These are phyloP conservation scores for Eupeodes corollae DNA, from an alignment of 1,140 invertebrate species.

Conservation along the genomic window DNA sequence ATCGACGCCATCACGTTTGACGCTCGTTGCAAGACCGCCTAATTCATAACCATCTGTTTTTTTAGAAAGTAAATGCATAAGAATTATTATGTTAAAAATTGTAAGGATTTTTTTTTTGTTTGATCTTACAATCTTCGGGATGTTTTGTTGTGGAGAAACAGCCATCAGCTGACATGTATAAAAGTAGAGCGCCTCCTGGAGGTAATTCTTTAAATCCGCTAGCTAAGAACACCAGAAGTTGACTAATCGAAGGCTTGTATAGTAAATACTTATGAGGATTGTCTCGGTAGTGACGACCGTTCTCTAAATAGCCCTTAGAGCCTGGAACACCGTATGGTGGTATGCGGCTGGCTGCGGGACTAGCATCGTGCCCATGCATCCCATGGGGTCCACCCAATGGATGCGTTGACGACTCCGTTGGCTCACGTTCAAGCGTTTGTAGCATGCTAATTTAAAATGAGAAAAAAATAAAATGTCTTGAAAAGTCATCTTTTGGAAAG, in stretches of 20 bases:
- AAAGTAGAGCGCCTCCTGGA: constrained; percentile 74
- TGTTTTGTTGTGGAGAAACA: constrained; percentile 80
- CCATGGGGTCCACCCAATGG: constrained; percentile 28
- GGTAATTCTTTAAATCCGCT: constrained; percentile 91
- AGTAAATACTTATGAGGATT: constrained; percentile 96
- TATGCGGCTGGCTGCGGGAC: constrained; percentile 67
- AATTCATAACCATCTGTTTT: constrained; percentile 77
- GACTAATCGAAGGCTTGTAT: constrained; percentile 89
- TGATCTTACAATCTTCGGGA: constrained; percentile 73
- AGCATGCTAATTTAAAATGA: constrained; percentile 55
- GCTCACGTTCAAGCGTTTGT: constrained; percentile 86
- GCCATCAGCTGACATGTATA: constrained; percentile 92
- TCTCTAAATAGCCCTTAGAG: constrained; percentile 54
- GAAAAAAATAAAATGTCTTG: background rate
- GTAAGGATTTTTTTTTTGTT: background rate
- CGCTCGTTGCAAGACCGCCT: constrained; percentile 79
- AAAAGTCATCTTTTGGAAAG: too few species aligned
- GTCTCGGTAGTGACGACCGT: constrained; percentile 63
- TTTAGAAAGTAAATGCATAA: background rate
- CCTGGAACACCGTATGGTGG: constrained; percentile 47
- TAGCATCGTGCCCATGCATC: constrained; percentile 60
- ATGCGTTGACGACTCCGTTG: constrained; percentile 56
- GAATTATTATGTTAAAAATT: too few species aligned
- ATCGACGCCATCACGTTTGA: constrained; percentile 51
- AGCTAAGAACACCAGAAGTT: constrained; percentile 85